These are phyloP conservation scores for Tapirus terrestris DNA, from an alignment of 2,113 vertebrate species.

Conservation along the genomic window DNA sequence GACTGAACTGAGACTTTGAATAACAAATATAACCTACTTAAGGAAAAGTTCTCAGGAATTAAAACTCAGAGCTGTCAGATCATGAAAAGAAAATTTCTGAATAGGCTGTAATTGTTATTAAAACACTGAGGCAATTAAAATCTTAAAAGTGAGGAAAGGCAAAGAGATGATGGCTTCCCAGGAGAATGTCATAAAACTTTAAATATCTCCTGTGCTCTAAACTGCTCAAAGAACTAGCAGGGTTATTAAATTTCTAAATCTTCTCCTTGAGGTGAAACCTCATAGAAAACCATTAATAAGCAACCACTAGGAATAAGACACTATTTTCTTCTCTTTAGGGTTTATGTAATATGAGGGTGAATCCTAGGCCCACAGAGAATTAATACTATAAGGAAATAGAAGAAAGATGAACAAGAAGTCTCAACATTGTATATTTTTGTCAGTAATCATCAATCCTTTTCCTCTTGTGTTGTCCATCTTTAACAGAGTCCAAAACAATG, in stretches of 20 bases:
- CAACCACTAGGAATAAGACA: neutral
- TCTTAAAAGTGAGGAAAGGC: constrained; percentile 37
- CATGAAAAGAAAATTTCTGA: constrained; percentile 41
- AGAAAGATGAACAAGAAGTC: neutral
- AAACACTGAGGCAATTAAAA: constrained; percentile 63
- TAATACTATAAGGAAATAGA: neutral
- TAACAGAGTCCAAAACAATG: constrained; percentile 6
- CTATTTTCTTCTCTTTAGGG: neutral
- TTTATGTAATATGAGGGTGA: constrained; percentile 1
- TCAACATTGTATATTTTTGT: neutral
- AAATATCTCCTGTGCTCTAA: neutral
- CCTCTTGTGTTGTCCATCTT: neutral
- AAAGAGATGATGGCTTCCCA: neutral
- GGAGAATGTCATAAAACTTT: constrained; percentile 49
- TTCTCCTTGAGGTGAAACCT: neutral
- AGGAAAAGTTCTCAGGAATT: constrained; percentile 10
- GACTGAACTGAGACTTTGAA: neutral
- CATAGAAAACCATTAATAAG: constrained; percentile 36
- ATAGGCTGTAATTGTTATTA: constrained; percentile 40
- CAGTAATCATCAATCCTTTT: neutral
- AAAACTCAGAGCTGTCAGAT: constrained; percentile 42
- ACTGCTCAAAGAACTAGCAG: neutral
- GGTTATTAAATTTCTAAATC: constrained; percentile 40
- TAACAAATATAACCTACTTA: constrained; percentile 37
- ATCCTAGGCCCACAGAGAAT: neutral